Evolutionary conservation across 2,113 vertebrate species (phyloP).

Genomic region (Phodopus roborovskii): DNA sequence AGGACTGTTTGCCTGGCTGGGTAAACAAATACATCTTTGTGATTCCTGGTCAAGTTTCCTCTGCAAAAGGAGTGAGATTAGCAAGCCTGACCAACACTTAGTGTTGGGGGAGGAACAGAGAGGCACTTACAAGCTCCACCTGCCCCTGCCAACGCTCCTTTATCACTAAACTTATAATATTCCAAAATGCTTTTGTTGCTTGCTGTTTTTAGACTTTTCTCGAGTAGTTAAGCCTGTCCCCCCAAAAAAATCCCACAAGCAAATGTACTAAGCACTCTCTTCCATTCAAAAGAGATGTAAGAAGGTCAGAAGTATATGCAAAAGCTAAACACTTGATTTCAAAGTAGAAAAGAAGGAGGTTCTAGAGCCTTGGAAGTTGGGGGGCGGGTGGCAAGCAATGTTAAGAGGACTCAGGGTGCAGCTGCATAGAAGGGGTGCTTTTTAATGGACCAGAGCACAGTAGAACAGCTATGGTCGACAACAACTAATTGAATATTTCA

Average conservation of each 20-base stretch:
- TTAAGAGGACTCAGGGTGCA: not conserved
- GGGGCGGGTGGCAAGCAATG: not conserved
- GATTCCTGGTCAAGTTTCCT: not conserved
- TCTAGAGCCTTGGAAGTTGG: not conserved
- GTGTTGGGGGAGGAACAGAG: not conserved
- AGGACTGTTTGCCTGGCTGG: not conserved
- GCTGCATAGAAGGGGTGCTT: not conserved
- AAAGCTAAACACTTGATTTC: not conserved
- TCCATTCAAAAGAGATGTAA: not conserved
- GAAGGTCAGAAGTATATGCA: not conserved
- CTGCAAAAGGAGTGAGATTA: not conserved
- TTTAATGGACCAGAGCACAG: not conserved
- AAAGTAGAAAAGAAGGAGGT: not conserved
- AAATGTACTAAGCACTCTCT: not conserved
- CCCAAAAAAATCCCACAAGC: not conserved
- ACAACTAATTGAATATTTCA: conserved; percentile 20
- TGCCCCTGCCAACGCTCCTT: not conserved
- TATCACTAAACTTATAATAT: not conserved
- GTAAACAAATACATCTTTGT: not conserved
- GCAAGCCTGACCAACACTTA: not conserved
- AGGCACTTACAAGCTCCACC: not conserved
- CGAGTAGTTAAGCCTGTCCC: not conserved
- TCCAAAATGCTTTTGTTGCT: not conserved
- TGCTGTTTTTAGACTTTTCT: not conserved
- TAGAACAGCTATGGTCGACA: not conserved